These are phyloP conservation scores for Trogon surrucura DNA, from an alignment of 2,113 vertebrate genomes.

Conservation along the genomic window DNA sequence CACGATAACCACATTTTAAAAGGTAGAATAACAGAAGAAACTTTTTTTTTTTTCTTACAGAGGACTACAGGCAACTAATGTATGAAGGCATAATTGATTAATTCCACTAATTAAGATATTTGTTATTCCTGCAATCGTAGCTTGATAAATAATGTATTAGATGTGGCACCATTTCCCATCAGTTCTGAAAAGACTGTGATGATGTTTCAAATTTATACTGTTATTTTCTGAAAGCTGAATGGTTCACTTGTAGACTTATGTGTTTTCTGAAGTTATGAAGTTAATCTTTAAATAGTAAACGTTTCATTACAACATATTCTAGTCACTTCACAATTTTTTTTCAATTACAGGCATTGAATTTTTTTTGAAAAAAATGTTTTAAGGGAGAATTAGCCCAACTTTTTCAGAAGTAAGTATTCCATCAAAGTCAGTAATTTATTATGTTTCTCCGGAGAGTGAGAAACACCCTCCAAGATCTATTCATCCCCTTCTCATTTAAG, in stretches of 20 bases:
- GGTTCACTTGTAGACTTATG: neutral
- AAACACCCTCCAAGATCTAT: neutral
- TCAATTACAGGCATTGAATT: neutral
- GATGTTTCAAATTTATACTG: conserved; percentile 9
- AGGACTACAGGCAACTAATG: conserved; percentile 45
- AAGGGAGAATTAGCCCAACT: neutral
- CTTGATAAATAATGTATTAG: conserved; percentile 58
- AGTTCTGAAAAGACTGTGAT: conserved; percentile 17
- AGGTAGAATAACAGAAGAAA: conserved; percentile 43
- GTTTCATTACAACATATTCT: neutral
- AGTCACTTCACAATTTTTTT: neutral
- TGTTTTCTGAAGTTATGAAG: neutral
- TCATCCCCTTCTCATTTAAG: neutral
- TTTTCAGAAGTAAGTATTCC: neutral
- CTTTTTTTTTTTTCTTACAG: conserved; percentile 25
- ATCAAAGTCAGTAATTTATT: neutral
- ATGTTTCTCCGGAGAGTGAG: neutral
- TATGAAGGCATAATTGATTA: conserved; percentile 62
- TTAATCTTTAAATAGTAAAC: neutral
- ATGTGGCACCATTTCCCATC: neutral
- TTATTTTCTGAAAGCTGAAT: conserved; percentile 9
- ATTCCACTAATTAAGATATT: conserved; percentile 65
- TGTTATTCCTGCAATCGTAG: conserved; percentile 59
- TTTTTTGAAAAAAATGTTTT: neutral
- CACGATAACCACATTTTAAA: conserved; percentile 58